Evolutionary conservation across 2,113 vertebrate genomes (phyloP).

Genomic region (Urocitellus parryii): DNA sequence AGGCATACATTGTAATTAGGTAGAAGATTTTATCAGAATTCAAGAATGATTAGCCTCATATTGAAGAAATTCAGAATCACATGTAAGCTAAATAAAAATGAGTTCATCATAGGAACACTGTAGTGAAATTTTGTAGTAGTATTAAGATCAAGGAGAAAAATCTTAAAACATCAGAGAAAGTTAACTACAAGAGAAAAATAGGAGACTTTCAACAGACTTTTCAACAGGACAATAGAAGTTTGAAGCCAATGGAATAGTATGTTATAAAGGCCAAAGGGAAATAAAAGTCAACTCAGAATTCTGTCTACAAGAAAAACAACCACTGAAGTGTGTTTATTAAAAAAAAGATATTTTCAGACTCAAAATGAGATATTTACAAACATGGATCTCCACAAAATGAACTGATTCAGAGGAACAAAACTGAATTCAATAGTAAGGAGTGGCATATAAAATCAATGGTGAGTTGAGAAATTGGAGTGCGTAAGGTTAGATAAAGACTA

Average conservation of each 20-base stretch:
- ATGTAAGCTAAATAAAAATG: constrained; percentile 3
- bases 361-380: neutral
- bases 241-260: neutral
- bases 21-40: neutral
- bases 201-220: neutral
- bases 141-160: constrained; percentile 8
- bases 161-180: neutral
- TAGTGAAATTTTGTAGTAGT: neutral
- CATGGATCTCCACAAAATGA: neutral
- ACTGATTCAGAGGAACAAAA: neutral
- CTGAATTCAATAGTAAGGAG: neutral
- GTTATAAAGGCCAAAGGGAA: neutral
- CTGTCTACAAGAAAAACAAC: neutral
- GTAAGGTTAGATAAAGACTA: neutral
- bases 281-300: neutral
- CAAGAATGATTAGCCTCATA: neutral
- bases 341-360: neutral
- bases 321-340: neutral
- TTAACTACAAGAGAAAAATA: neutral
- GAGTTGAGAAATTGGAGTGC: neutral
- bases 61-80: constrained; percentile 6
- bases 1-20: neutral
- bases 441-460: neutral
- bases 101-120: neutral
- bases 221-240: neutral